Base-by-base conservation (phyloP, 2,797 vertebrate genomes). In the Alcedo quadribrachys region DNA sequence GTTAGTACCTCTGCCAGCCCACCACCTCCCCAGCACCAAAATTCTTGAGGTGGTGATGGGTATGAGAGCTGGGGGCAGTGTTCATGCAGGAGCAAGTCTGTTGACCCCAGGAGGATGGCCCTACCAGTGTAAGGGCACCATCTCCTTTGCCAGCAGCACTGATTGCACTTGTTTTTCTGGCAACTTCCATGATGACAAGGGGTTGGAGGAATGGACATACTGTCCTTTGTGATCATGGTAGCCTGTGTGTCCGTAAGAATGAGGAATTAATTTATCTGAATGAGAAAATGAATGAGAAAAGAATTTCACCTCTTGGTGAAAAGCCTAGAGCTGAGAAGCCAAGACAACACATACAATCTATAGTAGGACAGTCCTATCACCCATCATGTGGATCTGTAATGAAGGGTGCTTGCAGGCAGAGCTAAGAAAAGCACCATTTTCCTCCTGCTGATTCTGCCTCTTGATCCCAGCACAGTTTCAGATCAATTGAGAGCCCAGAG, bases 1-100 rank as follows among this genome's bases (percentile, higher is more conserved):
- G 5, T 5, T 43, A 58, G 33, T 30, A 79, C 0, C 20, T 86
- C 53, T 6, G 5, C 37, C 28, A 77, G 20, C 24, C 12, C n/a
- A 32, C 14, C 6, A 4, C 0, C 0, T 54, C n/a, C 32, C 30
- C 71, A 48, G 61, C 8, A 5, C 9, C 2, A 2, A 45, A 88
- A 75, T 16, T 27, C 45, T 61, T 17, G 28, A 70, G 32, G 17
- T 9, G 1, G 19, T 25, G 35, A 68, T 24, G 12, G 33, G 30
- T 11, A 33, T 69, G 35, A 85, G 19, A 85, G 24, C 21, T 51
- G 51, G 16, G 21, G 8, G 8, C 18, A 82, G 8, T 24, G 40
- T 77, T 37, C 75, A n/a, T 0, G 0, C 5, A 17, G 40, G 21
- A 88, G 15, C 17, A 76, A 19, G 12, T 33, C 43, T 18, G 6